Conservation (phyloP, 2,797 vertebrate species). For the Acrossocheilus fasciatus region DNA sequence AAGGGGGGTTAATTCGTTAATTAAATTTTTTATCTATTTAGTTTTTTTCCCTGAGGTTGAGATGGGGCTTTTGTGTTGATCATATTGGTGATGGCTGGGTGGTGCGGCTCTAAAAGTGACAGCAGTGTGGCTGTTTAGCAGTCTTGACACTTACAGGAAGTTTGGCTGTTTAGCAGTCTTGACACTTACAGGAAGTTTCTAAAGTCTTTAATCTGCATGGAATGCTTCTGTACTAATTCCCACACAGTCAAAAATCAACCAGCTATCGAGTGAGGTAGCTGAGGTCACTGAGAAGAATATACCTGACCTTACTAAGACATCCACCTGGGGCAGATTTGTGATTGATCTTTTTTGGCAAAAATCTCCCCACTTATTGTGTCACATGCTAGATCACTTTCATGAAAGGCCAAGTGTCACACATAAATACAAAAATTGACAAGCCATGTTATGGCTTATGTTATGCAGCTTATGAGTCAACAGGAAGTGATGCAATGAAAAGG, state of each 20-base stretch:
- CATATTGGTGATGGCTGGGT: not conserved
- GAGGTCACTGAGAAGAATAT: not conserved
- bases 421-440: not conserved
- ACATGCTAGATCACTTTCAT: not conserved
- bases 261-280: not conserved
- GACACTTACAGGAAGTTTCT: too few species aligned
- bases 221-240: too few species aligned
- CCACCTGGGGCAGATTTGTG: too few species aligned
- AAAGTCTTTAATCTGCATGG: too few species aligned
- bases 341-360: too few species aligned
- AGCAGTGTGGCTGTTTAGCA: too few species aligned
- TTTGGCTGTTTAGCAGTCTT: too few species aligned
- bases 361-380: not conserved
- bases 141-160: too few species aligned
- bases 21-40: too few species aligned
- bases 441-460: not conserved
- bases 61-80: not conserved
- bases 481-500: not conserved
- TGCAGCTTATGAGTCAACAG: not conserved
- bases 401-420: not conserved
- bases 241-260: not conserved
- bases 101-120: too few species aligned
- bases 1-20: too few species aligned
- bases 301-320: not conserved
- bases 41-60: too few species aligned